A percentile compares a stretch with the other conserved stretches of the same genome.
phyloP scores from a whole-genome alignment of 2,797 vertebrate genomes.

The Lagorchestes hirsutus region DNA sequence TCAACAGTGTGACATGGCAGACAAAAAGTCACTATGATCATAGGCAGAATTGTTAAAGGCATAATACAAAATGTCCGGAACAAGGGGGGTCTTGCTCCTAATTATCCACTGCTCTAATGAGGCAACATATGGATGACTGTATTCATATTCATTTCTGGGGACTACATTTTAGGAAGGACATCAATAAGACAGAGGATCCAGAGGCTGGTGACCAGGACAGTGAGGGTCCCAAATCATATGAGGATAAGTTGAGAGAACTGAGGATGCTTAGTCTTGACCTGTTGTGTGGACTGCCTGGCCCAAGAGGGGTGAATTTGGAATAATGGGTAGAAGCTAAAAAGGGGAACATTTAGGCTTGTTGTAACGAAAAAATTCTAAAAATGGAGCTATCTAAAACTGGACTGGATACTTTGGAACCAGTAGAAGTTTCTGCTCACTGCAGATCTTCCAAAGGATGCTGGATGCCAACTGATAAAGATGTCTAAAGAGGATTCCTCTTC shows the following conservation, averaged over 20 bases:
- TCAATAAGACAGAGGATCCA: background rate
- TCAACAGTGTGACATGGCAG: too few relatives aligned
- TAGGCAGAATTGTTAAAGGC: background rate
- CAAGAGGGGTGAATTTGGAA: background rate
- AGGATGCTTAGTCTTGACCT: background rate
- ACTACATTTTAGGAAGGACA: background rate
- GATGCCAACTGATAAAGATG: background rate
- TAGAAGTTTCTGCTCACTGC: background rate
- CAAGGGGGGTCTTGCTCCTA: background rate
- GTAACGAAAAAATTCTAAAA: background rate
- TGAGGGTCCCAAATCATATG: background rate
- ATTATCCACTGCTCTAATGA: background rate
- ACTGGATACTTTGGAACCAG: background rate
- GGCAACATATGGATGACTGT: background rate
- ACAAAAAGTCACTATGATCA: background rate
- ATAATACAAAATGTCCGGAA: background rate
- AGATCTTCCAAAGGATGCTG: background rate
- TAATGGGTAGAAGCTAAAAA: background rate
- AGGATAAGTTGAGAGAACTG: background rate
- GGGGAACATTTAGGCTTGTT: background rate
- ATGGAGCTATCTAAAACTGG: background rate
- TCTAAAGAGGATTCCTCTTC: background rate
- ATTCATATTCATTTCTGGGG: background rate
- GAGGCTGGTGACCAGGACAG: background rate
- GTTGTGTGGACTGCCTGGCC: background rate